Evolutionary conservation across 2,888 invertebrate genomes (phyloP).

Genomic region (Coenonympha glycerion): DNA sequence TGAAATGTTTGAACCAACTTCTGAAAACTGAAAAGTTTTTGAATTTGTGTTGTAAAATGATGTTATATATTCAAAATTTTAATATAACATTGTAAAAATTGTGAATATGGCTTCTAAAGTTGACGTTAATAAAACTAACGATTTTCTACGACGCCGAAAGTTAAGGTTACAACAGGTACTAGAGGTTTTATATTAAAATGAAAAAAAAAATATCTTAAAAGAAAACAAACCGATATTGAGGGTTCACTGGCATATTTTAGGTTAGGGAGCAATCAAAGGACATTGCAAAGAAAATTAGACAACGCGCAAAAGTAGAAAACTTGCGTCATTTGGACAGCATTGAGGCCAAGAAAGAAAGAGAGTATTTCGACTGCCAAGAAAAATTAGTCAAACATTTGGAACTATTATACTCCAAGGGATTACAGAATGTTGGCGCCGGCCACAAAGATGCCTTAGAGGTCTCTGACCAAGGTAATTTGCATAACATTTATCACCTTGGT

Average conservation of each 20-base stretch:
- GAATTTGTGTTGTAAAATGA: neutral
- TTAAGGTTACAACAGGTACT: constrained; percentile 71
- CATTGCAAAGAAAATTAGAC: constrained; percentile 65
- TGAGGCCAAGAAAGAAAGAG: constrained; percentile 52
- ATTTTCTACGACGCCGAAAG: constrained; percentile 63
- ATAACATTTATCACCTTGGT: neutral
- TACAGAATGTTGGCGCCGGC: constrained; percentile 55
- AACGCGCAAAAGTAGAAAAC: constrained; percentile 62
- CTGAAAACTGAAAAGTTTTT: neutral
- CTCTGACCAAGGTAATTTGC: constrained; percentile 40
- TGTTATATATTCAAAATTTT: neutral
- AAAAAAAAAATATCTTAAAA: constrained; percentile 19
- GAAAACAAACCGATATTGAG: neutral
- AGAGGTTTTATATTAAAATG: constrained; percentile 34
- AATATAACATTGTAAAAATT: neutral
- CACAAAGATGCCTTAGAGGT: constrained; percentile 51
- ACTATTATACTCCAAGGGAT: constrained; percentile 49
- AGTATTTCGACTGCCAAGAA: constrained; percentile 57
- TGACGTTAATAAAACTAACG: constrained; percentile 65
- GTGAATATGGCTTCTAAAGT: constrained; percentile 57
- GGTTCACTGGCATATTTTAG: constrained; percentile 38
- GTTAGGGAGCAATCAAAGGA: constrained; percentile 73
- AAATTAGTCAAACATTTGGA: constrained; percentile 58
- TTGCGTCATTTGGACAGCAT: constrained; percentile 48
- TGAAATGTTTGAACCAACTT: neutral